phyloP scores from a whole-genome alignment of 2,113 vertebrate genomes.

The Acanthochromis polyacanthus region DNA sequence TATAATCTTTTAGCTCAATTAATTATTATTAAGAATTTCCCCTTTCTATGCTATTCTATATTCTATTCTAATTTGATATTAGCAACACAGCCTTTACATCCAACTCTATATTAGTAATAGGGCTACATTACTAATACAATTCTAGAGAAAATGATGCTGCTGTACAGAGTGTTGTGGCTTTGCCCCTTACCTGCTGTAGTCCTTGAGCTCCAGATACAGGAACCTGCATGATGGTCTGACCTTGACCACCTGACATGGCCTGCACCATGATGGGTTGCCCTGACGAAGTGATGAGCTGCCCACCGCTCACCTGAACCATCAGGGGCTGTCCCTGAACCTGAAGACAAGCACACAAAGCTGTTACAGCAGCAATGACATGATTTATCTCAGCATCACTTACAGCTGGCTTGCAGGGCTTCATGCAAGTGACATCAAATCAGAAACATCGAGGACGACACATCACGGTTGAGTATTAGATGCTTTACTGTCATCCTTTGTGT shows the following conservation, averaged over 20 bases:
- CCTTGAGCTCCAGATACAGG: constrained; percentile 96
- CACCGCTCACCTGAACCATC: constrained; percentile 99
- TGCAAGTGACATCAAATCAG: constrained; percentile 24
- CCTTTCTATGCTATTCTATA: too few relatives aligned
- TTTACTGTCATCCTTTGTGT: constrained; percentile 1
- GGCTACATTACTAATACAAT: neutral
- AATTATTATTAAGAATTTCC: too few relatives aligned
- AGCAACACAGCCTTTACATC: too few relatives aligned
- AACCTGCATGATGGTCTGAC: constrained; percentile 98
- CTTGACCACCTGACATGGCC: constrained; percentile 96
- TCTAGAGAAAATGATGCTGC: neutral
- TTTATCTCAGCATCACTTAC: neutral
- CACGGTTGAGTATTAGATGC: constrained; percentile 1
- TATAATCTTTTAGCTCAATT: neutral
- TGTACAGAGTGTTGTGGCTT: neutral
- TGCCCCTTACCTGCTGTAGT: constrained; percentile 91
- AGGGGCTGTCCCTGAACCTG: constrained; percentile 97
- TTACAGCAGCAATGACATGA: constrained; percentile 16
- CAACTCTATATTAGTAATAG: too few relatives aligned
- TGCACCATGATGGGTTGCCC: constrained; percentile 99
- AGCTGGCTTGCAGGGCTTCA: neutral
- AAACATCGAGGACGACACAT: constrained; percentile 1
- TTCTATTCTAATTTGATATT: neutral
- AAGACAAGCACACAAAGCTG: constrained; percentile 29
- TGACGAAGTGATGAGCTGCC: constrained; percentile 97